Evolutionary conservation across 2,888 invertebrate species (phyloP).

Genomic region (Eutolmus rufibarbis): DNA sequence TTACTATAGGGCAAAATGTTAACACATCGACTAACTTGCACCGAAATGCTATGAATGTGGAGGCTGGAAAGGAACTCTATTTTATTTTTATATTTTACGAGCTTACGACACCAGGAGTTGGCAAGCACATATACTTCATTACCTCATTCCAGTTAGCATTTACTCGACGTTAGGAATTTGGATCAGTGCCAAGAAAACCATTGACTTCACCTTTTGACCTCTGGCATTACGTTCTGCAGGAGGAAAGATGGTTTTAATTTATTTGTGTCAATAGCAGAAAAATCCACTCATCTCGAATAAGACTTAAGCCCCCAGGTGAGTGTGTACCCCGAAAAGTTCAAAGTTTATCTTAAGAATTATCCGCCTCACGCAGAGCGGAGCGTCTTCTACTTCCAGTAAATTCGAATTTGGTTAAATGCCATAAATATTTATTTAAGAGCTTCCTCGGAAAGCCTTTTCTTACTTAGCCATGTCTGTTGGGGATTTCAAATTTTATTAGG

Average conservation of each 20-base stretch:
- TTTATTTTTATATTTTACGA: background rate
- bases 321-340: background rate
- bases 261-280: background rate
- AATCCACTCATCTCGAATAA: background rate
- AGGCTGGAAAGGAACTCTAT: background rate
- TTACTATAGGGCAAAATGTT: no score
- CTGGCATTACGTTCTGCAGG: background rate
- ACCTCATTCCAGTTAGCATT: background rate
- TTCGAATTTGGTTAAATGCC: background rate
- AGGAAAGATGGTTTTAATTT: background rate
- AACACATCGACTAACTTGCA: no score
- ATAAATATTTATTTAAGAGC: background rate
- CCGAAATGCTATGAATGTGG: background rate
- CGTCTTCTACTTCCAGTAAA: background rate
- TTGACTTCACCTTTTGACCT: background rate
- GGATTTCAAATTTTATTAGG: background rate
- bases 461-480: background rate
- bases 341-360: background rate
- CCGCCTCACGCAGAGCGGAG: background rate
- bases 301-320: background rate
- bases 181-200: background rate
- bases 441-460: background rate
- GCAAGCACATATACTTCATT: background rate
- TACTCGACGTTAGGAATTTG: background rate
- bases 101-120: background rate